Evolutionary conservation across 2,888 invertebrate species (phyloP), one percentile per base, ranked within the genome.

Genomic region (Dusona sp.): DNA sequence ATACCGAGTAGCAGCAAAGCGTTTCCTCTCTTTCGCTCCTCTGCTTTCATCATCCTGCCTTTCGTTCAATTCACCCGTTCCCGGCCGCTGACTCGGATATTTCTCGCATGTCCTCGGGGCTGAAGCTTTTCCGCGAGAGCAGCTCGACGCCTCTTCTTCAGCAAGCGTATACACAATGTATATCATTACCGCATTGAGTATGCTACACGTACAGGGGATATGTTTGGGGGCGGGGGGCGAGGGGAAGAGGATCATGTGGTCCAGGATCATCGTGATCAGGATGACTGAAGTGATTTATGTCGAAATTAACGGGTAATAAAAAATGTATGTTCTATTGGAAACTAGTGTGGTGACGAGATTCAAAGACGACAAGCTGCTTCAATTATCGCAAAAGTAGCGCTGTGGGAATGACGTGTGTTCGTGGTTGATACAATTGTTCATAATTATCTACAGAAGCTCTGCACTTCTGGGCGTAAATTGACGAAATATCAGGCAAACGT

Each of bases 41-140:
- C 29, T 70, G 19, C 79, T 77, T 74, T 80, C 79, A 38, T 64
- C 81, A 45, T 33, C 51, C n/a, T 67, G 67, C 42, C 54, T 78
- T 36, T 70, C 73, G 51, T 68, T 77, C 61, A 75, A 83, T 83
- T 79, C 81, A 70, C 72, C 74, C 83, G 22, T 38, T 64, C 51
- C 68, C 61, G 48, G 68, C 54, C 82, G 68, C 79, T 57, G 51
- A 64, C 81, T 85, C 45, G 78, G 78, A 85, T 83, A 77, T 86
- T 81, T 86, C 80, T 86, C 64, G 64, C 73, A 79, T 86, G 86
- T 87, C 87, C 87, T 84, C 82, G 75, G 87, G 84, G 79, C 82
- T 68, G 19, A 33, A 79, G 82, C 79, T 87, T 79, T 75, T 68
- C 81, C 70, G 33, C 54, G 64, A 42, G 68, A 65, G 57, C 77